Conservation (phyloP, 1,140 invertebrate genomes). For the Aricia agestis region DNA sequence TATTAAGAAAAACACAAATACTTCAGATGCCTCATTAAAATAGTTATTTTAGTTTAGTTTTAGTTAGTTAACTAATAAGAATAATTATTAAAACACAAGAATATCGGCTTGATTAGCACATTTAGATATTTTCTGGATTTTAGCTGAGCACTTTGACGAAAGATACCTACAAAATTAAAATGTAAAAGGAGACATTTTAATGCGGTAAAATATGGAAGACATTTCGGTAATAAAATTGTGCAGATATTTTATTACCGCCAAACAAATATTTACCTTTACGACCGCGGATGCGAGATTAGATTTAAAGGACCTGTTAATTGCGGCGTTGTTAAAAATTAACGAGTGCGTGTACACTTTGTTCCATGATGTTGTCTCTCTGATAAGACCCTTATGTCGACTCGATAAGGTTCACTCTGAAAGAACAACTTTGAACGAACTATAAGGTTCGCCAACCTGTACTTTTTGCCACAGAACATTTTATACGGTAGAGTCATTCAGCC, state of each 20-base stretch:
- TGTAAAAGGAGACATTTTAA: not conserved
- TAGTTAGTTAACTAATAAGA: no score
- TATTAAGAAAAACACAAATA: no score
- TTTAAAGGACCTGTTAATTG: not conserved
- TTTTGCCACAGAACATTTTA: no score
- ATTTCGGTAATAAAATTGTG: not conserved
- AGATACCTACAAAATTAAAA: conserved; percentile 12
- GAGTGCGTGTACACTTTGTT: not conserved
- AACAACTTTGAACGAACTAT: no score
- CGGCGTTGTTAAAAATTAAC: not conserved
- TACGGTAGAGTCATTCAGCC: no score
- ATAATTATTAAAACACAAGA: not conserved
- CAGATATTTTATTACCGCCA: not conserved
- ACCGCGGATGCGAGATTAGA: not conserved
- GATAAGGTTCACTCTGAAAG: no score
- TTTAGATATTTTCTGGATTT: conserved; percentile 18
- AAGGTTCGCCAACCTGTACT: conserved; percentile 6
- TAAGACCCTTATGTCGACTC: no score
- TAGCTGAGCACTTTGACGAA: conserved; percentile 5
- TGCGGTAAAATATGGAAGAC: not conserved
- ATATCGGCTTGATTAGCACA: not conserved
- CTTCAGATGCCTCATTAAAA: no score
- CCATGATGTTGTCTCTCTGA: no score
- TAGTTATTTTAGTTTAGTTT: no score
- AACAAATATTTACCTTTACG: not conserved